These are phyloP conservation scores for Atrichornis clamosus DNA, from an alignment of 2,113 vertebrate genomes.

Conservation along the genomic window DNA sequence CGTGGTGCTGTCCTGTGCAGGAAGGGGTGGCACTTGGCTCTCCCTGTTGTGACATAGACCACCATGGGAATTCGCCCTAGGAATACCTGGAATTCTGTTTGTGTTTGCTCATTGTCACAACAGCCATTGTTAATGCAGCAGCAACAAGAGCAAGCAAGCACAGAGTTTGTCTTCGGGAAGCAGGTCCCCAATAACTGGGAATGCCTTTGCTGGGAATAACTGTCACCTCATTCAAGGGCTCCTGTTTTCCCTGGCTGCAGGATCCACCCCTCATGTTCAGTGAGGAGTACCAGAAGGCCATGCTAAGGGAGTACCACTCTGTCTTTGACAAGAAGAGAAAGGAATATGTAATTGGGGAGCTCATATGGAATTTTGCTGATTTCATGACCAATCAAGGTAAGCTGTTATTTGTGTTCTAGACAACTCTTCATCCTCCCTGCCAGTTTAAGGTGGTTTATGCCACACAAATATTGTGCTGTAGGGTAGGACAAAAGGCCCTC, in stretches of 20 bases:
- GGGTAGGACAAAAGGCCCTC: neutral
- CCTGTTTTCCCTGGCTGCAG: constrained; percentile 60
- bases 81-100: neutral
- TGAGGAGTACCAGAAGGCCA: constrained; percentile 87
- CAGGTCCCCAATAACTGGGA: neutral
- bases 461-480: neutral
- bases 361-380: constrained; percentile 98
- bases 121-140: neutral
- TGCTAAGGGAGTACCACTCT: constrained; percentile 83
- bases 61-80: neutral
- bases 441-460: neutral
- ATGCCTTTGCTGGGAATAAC: neutral
- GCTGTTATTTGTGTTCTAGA: neutral
- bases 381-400: constrained; percentile 93
- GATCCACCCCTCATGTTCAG: constrained; percentile 94
- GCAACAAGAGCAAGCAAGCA: neutral
- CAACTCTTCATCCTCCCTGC: neutral
- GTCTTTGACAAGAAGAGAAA: constrained; percentile 89
- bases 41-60: neutral
- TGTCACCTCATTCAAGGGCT: neutral
- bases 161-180: neutral
- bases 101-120: neutral
- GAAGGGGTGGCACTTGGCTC: neutral
- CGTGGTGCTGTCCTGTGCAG: neutral
- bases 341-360: constrained; percentile 88